Evolutionary conservation across 37 sponge, comb jelly and placozoan species (phyloP).

Genomic region (Spongilla lacustris): DNA sequence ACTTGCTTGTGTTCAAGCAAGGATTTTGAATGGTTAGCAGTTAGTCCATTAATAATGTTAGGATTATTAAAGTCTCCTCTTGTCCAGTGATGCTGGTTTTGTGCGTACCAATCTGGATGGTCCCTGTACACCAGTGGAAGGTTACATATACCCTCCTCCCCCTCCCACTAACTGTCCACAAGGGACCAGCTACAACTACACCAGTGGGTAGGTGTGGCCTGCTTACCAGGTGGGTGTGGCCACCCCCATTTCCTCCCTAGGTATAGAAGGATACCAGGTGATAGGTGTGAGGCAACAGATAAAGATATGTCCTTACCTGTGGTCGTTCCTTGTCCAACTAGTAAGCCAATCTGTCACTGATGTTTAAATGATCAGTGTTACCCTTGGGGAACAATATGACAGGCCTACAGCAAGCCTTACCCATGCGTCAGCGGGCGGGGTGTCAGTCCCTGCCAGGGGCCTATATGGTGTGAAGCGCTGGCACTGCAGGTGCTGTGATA

Average conservation of each 20-base stretch:
- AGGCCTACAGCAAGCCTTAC: no score
- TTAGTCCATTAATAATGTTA: background rate
- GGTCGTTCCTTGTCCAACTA: no score
- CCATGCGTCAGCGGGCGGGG: no score
- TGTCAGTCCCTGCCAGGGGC: no score
- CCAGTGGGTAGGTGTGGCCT: constrained; percentile 68
- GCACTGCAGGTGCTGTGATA: no score
- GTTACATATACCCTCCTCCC: constrained; percentile 16
- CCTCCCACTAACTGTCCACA: constrained; percentile 71
- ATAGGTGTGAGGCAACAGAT: constrained; percentile 25
- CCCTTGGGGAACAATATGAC: no score
- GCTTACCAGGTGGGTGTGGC: background rate
- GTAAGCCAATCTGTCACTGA: no score
- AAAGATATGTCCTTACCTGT: no score
- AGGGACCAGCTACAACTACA: constrained; percentile 47
- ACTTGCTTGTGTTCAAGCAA: constrained; percentile 61
- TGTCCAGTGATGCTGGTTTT: constrained; percentile 79
- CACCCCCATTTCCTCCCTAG: constrained; percentile 12
- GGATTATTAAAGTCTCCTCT: constrained; percentile 8
- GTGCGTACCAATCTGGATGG: constrained; percentile 51
- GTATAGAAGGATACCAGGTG: constrained; percentile 71
- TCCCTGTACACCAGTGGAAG: constrained; percentile 54
- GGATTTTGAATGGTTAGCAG: constrained; percentile 83
- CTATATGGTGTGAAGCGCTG: no score
- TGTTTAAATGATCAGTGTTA: no score